A percentile compares a stretch with the other conserved stretches of the same genome.
Evolutionary conservation across 2,797 vertebrate genomes (phyloP).

Genomic region (Alfaro cultratus): DNA sequence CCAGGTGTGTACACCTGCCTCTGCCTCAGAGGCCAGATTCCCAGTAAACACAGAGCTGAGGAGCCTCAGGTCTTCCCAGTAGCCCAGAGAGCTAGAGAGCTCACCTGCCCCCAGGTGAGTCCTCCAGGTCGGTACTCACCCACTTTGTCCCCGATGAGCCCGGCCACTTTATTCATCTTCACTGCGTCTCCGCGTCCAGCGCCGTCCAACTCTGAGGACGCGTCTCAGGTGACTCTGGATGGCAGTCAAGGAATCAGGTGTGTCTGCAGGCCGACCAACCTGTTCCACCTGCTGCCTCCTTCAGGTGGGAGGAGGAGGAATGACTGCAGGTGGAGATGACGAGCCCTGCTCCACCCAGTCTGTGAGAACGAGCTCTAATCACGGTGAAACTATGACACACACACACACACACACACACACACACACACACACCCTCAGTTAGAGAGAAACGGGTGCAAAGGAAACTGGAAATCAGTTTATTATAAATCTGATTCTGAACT

Average conservation of each 20-base stretch:
- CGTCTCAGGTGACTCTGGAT: not conserved
- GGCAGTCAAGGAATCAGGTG: not conserved
- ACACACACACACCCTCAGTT: no score
- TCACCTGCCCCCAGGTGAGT: not conserved
- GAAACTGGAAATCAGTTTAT: no score
- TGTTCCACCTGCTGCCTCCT: constrained; percentile 12
- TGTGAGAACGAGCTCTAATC: not conserved
- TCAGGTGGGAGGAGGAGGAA: not conserved
- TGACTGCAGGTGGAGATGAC: constrained; percentile 1
- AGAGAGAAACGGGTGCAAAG: no score
- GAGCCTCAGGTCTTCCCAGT: not conserved
- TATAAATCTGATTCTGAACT: no score
- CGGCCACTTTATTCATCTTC: constrained; percentile 15
- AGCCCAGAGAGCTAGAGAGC: not conserved
- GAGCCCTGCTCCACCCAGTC: not conserved
- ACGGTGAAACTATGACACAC: not conserved
- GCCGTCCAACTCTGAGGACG: not conserved
- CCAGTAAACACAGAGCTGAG: not conserved
- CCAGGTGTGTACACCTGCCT: not conserved
- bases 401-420: not conserved
- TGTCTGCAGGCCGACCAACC: constrained; percentile 33
- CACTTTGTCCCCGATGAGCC: constrained; percentile 13
- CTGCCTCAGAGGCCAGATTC: not conserved
- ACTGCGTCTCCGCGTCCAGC: not conserved
- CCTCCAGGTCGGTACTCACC: constrained; percentile 45